Percentiles rank a stretch among this genome's conserved stretches.
Conservation (phyloP, 2,797 vertebrate genomes). For the Tokudaia tokunoshimensis region DNA sequence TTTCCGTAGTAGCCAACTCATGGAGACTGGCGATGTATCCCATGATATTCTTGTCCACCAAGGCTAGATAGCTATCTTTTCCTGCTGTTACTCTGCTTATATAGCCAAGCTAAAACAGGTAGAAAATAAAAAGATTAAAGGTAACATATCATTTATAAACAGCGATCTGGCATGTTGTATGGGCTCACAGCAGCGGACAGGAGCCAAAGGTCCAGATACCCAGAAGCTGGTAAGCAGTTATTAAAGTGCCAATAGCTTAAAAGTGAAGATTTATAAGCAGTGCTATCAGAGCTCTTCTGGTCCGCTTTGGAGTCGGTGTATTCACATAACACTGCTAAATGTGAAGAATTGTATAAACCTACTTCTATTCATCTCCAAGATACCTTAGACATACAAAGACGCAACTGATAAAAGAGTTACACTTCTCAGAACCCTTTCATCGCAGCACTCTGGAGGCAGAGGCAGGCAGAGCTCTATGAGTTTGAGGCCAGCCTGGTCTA, state of each 20-base stretch:
- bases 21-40: conserved; percentile 96
- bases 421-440: not conserved
- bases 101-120: conserved; percentile 93
- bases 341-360: not conserved
- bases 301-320: conserved; percentile 4
- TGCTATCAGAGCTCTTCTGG: not conserved
- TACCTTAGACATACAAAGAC: conserved; percentile 17
- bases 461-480: not conserved
- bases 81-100: conserved; percentile 94
- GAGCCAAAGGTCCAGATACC: not conserved
- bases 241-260: not conserved
- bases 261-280: conserved; percentile 22
- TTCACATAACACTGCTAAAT: not conserved
- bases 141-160: conserved; percentile 19
- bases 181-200: not conserved
- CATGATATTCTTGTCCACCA: conserved; percentile 95
- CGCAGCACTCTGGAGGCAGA: not conserved
- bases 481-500: not conserved
- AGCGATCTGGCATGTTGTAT: not conserved
- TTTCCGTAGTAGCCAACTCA: conserved; percentile 95
- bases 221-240: conserved; percentile 47
- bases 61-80: conserved; percentile 90
- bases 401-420: not conserved
- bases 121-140: conserved; percentile 59
- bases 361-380: conserved; percentile 52